Evolutionary conservation across 2,113 vertebrate species (phyloP).

Genomic region (Antechinus stuartii): DNA sequence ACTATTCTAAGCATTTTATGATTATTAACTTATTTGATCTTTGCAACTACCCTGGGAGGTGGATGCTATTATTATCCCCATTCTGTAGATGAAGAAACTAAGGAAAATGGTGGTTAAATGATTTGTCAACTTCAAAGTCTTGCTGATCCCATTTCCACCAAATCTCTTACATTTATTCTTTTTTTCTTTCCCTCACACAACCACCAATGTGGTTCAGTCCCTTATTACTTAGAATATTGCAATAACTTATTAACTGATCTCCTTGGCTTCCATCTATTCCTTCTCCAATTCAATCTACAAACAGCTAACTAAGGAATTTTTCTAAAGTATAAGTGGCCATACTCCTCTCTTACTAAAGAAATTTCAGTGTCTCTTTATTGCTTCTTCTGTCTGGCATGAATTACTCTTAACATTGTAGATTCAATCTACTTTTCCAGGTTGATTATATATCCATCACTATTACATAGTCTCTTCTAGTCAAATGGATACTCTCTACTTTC

Average conservation of each 20-base stretch:
- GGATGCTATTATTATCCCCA: not conserved
- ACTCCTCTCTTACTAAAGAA: not conserved
- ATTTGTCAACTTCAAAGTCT: not conserved
- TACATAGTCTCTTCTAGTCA: not conserved
- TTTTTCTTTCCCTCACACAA: not conserved
- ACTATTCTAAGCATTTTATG: not conserved
- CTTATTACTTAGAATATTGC: not conserved
- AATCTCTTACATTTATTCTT: not conserved
- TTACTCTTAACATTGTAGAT: not conserved
- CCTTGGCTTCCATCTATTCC: not conserved
- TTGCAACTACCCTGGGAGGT: not conserved
- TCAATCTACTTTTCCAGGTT: not conserved
- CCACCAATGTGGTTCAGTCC: not conserved
- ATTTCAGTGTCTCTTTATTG: not conserved
- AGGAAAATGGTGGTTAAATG: not conserved
- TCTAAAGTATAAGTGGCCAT: not conserved
- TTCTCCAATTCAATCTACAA: not conserved
- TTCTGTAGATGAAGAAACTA: not conserved
- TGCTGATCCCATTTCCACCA: not conserved
- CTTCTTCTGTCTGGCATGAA: not conserved
- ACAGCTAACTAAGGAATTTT: not conserved
- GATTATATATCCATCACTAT: not conserved
- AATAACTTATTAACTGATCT: not conserved
- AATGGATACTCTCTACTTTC: not conserved
- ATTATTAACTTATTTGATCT: not conserved